A percentile compares a stretch with the other conserved stretches of the same genome.
phyloP scores from a whole-genome alignment of 2,888 invertebrate genomes.

The Ennomos erosarius region DNA sequence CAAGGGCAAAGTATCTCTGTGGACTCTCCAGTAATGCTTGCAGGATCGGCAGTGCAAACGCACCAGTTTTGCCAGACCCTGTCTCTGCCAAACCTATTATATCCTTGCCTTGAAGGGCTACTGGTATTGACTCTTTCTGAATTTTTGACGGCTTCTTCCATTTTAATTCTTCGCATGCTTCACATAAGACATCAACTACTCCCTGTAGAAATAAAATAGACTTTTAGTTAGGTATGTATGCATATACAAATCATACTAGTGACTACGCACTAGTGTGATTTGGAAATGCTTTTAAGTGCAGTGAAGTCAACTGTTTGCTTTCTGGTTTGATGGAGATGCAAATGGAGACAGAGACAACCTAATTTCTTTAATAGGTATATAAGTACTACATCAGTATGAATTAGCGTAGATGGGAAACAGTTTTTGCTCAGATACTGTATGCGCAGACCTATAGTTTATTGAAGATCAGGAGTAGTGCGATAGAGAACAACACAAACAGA shows the following conservation, averaged over 20 bases:
- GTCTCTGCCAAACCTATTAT: slow-evolving; percentile 89
- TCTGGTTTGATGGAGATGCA: too few relatives aligned
- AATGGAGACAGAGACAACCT: too few relatives aligned
- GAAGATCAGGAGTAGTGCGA: background rate
- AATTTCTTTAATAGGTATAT: too few relatives aligned
- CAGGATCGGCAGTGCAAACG: slow-evolving; percentile 98
- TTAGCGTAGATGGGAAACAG: too few relatives aligned
- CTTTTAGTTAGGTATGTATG: background rate
- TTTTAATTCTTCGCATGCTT: slow-evolving; percentile 96
- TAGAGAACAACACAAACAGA: slow-evolving; percentile 6
- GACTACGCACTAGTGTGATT: too few relatives aligned
- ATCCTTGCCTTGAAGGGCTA: slow-evolving; percentile 94
- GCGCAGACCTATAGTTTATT: too few relatives aligned
- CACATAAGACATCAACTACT: slow-evolving; percentile 94
- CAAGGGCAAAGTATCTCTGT: slow-evolving; percentile 96
- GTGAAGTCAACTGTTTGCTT: too few relatives aligned
- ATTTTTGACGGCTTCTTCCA: slow-evolving; percentile 98
- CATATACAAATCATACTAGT: too few relatives aligned
- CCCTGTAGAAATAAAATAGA: slow-evolving; percentile 88
- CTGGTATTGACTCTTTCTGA: slow-evolving; percentile 96
- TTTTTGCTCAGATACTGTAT: too few relatives aligned
- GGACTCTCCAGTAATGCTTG: slow-evolving; percentile 96
- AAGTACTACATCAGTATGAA: too few relatives aligned
- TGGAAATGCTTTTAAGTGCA: too few relatives aligned
- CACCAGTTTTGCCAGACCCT: slow-evolving; percentile 98